Evolutionary conservation across 1,140 invertebrate species (phyloP), one percentile per base, ranked within the genome.

Genomic region (Nixonia krombeini): DNA sequence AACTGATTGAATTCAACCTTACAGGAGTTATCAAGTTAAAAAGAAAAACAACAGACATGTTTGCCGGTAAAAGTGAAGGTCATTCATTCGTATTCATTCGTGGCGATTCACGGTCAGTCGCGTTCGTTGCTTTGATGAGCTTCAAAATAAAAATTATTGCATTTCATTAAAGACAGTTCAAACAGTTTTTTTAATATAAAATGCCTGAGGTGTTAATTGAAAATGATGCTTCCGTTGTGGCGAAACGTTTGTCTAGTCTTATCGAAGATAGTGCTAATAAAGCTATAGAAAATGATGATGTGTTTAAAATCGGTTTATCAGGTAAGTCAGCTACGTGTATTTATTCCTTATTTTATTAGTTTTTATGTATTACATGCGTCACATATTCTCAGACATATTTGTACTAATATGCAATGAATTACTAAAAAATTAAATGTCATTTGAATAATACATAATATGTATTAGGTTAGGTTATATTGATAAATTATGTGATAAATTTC

Each of bases 271-370:
- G 73, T 72, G 87, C 88, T 44, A 82, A 85, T n/a, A 78, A 87
- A 35, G 87, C 89, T 40, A 85, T 88, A 13, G 63, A 75, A 7
- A 76, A 70, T 46, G 80, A 87, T 59, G 88, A 88, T 35, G 63
- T 80, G 10, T 93, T 93, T 78, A 88, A 87, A 72, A 82, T 94
- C 70, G 92, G 91, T 17, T 81, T 93, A 53, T 93, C 91, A 78
- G 92, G 92, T 92, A 68, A 80, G n/a, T 53, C n/a, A 44, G 42
- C 40, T 49, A 7, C 41, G n/a, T 2, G 9, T 4, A n/a, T 28
- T 52, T 46, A 56, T 53, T 61, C 31, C 53, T 37, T 38, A 67
- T 13, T 42, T 63, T 65, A 47, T 51, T 15, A 42, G 7, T 25
- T 31, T 38, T n/a, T 26, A 29, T 53, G 21, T 25, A 21, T 3